Percentiles rank a stretch among this genome's conserved stretches.
Conservation (phyloP, 2,797 vertebrate species). For the Sebastolobus altivelis region DNA sequence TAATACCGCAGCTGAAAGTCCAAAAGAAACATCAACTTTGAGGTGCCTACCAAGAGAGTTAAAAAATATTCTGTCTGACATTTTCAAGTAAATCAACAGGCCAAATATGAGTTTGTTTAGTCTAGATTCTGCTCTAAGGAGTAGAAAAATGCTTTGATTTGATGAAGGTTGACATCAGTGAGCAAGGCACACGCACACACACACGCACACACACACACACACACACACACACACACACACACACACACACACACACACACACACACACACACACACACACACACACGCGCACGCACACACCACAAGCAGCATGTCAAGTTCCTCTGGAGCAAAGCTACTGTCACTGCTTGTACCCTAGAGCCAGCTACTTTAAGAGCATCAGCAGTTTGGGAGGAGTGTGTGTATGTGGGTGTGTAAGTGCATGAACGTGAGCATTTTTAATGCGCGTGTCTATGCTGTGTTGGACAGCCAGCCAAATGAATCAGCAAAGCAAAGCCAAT, state of each 20-base stretch:
- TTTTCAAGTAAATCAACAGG: constrained; percentile 37
- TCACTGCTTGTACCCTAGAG: constrained; percentile 60
- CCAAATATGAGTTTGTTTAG: constrained; percentile 42
- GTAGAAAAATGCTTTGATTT: constrained; percentile 37
- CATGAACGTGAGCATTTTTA: constrained; percentile 8
- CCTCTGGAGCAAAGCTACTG: constrained; percentile 58
- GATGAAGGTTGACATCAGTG: constrained; percentile 61
- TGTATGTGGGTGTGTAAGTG: neutral
- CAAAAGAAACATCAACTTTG: neutral
- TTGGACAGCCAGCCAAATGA: constrained; percentile 39
- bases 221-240: constrained; percentile 28
- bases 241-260: constrained; percentile 22
- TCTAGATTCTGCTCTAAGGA: constrained; percentile 43
- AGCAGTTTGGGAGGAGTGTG: constrained; percentile 53
- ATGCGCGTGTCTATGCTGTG: constrained; percentile 14
- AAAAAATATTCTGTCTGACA: neutral
- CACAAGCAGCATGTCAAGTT: constrained; percentile 60
- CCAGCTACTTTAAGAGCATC: constrained; percentile 63
- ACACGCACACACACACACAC: constrained; percentile 25
- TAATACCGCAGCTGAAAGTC: neutral
- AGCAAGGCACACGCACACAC: constrained; percentile 30
- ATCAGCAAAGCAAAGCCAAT: constrained; percentile 36
- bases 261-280: constrained; percentile 7
- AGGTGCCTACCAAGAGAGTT: neutral
- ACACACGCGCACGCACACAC: neutral